These are phyloP conservation scores for Calameuta filiformis DNA, from an alignment of 2,888 invertebrate species.

Conservation along the genomic window DNA sequence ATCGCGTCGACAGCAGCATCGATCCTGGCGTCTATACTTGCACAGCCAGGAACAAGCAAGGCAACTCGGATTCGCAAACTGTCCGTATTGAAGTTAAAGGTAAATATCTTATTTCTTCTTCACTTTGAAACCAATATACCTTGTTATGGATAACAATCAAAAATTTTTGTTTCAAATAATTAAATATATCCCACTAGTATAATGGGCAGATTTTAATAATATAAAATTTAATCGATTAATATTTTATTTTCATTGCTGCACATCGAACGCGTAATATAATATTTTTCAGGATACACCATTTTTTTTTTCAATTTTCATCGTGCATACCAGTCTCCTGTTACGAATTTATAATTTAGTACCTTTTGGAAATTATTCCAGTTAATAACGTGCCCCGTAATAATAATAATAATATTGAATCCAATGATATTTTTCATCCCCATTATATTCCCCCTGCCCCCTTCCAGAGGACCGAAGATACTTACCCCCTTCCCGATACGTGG, in stretches of 20 bases:
- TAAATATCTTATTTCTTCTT: conserved; percentile 39
- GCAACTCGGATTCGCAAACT: conserved; percentile 77
- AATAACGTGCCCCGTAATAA: neutral
- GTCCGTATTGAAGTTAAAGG: conserved; percentile 68
- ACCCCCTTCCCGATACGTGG: neutral
- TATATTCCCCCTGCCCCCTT: neutral
- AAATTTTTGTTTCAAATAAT: neutral
- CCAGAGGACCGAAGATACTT: neutral
- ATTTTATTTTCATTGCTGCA: neutral
- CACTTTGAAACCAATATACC: neutral
- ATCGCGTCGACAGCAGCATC: conserved; percentile 84
- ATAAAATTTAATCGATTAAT: too few relatives aligned
- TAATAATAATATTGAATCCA: neutral
- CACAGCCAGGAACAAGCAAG: conserved; percentile 86
- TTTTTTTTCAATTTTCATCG: neutral
- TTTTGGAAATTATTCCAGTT: neutral
- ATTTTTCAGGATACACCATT: neutral
- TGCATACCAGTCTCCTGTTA: neutral
- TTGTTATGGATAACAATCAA: neutral
- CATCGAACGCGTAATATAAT: neutral
- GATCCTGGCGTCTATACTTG: conserved; percentile 93
- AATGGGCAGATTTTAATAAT: neutral
- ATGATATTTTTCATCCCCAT: neutral
- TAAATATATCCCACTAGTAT: neutral
- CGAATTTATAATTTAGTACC: neutral